Evolutionary conservation across 2,797 vertebrate genomes (phyloP), one percentile per base, ranked within the genome.

Genomic region (Balearica regulorum): DNA sequence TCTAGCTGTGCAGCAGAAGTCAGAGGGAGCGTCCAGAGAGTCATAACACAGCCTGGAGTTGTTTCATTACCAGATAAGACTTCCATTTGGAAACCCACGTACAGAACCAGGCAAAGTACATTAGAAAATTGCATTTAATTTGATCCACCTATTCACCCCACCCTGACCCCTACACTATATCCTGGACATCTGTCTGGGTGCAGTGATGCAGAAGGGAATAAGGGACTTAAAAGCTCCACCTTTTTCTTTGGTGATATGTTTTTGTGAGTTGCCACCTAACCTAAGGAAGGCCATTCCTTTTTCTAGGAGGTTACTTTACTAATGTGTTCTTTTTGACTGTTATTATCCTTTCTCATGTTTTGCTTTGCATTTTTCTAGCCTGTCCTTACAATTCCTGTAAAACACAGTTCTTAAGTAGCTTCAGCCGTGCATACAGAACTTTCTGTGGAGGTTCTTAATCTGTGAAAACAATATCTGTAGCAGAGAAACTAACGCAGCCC

Each of bases 371-470:
- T 92, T 82, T 70, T 53, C 44, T 60, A 72, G 78, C 35, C 68
- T 85, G 25, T 55, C 73, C 70, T 93, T 60, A 77, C 7, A 66
- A 83, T 86, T 95, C 71, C 71, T 65, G 48, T 81, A 70, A 94
- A 87, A 79, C 43, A 43, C 12, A 54, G 64, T 4, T 95, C 85
- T 92, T 69, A 87, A 95, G 85, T 39, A 91, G 76, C 94, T 91
- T 92, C 94, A 95, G 75, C 79, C 2, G 0, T 85, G 83, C 80
- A 93, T 73, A 79, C 39, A 53, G 87, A 89, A 90, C 90, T 94
- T 97, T 93, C 90, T 26, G 48, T 85, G 83, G 75, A 65, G 90
- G 49, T 61, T 81, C 88, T 89, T 94, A 96, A 92, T 90, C 77
- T 82, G 62, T 41, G 83, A 76, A 90, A 97, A 93, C 78, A 89